Percentiles rank a stretch among this genome's conserved stretches.
phyloP scores from a whole-genome alignment of 2,113 vertebrate genomes.

The Ciconia boyciana region DNA sequence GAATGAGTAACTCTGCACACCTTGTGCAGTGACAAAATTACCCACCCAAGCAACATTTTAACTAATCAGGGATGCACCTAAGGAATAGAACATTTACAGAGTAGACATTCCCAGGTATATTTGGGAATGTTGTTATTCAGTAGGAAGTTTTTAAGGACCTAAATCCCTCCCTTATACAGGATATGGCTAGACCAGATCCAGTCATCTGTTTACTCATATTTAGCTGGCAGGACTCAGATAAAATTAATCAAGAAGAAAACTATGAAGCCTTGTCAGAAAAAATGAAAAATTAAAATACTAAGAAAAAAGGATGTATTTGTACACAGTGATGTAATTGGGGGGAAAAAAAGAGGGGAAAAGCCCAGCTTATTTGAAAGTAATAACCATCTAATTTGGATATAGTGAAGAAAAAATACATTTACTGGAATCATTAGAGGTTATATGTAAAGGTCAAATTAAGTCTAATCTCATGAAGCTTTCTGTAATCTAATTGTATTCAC shows the following conservation, averaged over 20 bases:
- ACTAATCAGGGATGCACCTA: neutral
- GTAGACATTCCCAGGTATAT: neutral
- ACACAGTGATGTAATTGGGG: rapidly evolving
- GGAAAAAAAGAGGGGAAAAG: neutral
- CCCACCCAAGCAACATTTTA: neutral
- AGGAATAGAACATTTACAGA: neutral
- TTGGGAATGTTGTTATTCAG: neutral
- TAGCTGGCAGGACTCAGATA: neutral
- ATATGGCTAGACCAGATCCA: neutral
- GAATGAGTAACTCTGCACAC: neutral
- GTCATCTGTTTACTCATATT: neutral
- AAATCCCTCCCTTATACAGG: neutral
- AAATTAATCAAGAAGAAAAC: neutral
- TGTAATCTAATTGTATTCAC: slow-evolving; percentile 51
- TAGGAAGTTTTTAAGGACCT: neutral
- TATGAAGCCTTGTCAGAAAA: neutral
- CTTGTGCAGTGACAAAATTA: neutral
- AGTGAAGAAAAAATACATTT: slow-evolving; percentile 28
- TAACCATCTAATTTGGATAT: neutral
- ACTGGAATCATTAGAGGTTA: slow-evolving; percentile 17
- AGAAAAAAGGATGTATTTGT: neutral
- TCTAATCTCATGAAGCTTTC: slow-evolving; percentile 20
- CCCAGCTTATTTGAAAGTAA: neutral
- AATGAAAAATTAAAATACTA: neutral
- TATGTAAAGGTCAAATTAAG: slow-evolving; percentile 16